Conservation (phyloP, 2,888 invertebrate species). For the Allygus modestus region DNA sequence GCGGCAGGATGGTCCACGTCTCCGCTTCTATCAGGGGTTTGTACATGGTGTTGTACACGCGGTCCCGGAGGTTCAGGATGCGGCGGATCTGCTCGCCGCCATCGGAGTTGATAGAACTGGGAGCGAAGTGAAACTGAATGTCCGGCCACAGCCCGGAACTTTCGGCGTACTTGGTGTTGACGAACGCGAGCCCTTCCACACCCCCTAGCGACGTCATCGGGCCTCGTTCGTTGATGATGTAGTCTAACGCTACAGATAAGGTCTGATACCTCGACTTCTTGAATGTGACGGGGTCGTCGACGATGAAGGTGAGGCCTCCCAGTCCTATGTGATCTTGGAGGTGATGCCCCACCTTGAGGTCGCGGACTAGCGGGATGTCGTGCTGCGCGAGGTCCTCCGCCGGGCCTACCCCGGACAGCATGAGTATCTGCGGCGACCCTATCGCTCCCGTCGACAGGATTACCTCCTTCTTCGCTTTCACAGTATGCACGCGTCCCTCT, state of each 20-base stretch:
- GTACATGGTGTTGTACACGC: conserved; percentile 90
- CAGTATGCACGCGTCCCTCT: conserved; percentile 81
- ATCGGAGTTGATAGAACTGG: conserved; percentile 91
- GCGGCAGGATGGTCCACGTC: conserved; percentile 90
- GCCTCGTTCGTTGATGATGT: conserved; percentile 88
- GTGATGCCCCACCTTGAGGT: conserved; percentile 86
- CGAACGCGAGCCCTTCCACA: conserved; percentile 91
- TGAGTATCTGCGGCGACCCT: conserved; percentile 91
- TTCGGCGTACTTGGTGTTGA: conserved; percentile 92
- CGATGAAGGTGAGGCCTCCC: conserved; percentile 89
- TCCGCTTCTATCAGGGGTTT: conserved; percentile 88
- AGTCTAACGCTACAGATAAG: conserved; percentile 87
- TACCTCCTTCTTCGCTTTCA: conserved; percentile 87
- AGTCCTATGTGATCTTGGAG: conserved; percentile 93
- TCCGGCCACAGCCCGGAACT: conserved; percentile 88
- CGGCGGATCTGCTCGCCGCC: conserved; percentile 88
- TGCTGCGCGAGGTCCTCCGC: conserved; percentile 84
- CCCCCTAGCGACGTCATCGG: conserved; percentile 90
- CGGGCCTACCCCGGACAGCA: conserved; percentile 94
- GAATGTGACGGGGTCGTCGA: conserved; percentile 88
- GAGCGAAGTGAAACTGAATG: conserved; percentile 91
- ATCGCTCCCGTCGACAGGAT: conserved; percentile 93
- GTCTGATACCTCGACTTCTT: conserved; percentile 88
- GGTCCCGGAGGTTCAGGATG: conserved; percentile 86
- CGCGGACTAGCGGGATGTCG: conserved; percentile 84